Percentiles rank a stretch among this genome's conserved stretches.
phyloP scores from a whole-genome alignment of 2,888 invertebrate genomes.

The Alloplasta piceator region DNA sequence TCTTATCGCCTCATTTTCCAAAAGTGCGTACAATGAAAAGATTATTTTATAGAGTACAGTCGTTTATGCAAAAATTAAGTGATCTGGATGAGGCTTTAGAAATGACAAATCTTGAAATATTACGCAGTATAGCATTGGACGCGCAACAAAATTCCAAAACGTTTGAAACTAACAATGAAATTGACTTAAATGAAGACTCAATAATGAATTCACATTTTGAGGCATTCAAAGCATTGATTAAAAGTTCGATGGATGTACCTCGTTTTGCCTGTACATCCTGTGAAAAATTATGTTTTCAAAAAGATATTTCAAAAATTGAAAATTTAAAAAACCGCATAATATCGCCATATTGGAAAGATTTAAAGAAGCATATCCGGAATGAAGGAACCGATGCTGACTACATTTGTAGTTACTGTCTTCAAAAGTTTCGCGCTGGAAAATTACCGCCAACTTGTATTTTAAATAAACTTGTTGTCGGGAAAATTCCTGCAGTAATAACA shows the following conservation, averaged over 20 bases:
- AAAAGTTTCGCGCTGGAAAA: slow-evolving; percentile 64
- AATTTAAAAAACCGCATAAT: slow-evolving; percentile 50
- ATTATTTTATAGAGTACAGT: no score
- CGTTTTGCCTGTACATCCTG: neutral
- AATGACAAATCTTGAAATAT: slow-evolving; percentile 19
- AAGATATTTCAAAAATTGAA: slow-evolving; percentile 21
- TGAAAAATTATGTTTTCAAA: no score
- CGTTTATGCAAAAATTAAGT: neutral
- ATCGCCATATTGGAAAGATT: neutral
- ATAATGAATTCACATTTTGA: slow-evolving; percentile 44
- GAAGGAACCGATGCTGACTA: slow-evolving; percentile 30
- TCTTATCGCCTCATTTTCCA: slow-evolving; percentile 57
- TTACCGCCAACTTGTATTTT: slow-evolving; percentile 72
- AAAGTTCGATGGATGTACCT: slow-evolving; percentile 63
- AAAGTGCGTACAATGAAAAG: no score
- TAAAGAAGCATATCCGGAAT: no score
- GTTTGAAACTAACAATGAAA: slow-evolving; percentile 33
- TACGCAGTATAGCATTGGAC: slow-evolving; percentile 26
- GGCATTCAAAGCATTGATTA: slow-evolving; percentile 61
- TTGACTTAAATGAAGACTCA: slow-evolving; percentile 28
- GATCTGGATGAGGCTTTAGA: slow-evolving; percentile 53
- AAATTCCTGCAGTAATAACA: slow-evolving; percentile 63
- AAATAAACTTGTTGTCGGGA: slow-evolving; percentile 45
- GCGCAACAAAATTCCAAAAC: slow-evolving; percentile 24
- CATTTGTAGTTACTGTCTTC: slow-evolving; percentile 63